Evolutionary conservation across 2,797 vertebrate species (phyloP).

Genomic region (Danio jaintianensis): DNA sequence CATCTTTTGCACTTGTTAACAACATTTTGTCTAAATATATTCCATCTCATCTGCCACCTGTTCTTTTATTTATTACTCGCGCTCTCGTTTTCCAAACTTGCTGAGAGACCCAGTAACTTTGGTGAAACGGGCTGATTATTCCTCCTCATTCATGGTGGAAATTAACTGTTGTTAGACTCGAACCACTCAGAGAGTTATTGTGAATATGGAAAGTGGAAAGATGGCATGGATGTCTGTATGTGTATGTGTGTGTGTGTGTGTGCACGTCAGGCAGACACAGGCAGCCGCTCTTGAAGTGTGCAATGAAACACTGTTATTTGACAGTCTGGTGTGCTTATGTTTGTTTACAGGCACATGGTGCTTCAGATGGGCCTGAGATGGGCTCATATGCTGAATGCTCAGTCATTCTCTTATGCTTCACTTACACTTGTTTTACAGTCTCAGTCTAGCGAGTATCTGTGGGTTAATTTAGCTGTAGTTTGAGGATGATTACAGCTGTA

Average conservation of each 20-base stretch:
- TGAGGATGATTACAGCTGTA: background rate
- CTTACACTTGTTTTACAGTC: background rate
- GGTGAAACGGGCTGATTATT: conserved; percentile 20
- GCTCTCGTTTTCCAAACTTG: conserved; percentile 12
- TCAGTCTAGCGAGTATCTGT: background rate
- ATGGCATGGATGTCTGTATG: background rate
- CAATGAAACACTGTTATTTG: conserved; percentile 13
- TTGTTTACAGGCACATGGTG: conserved; percentile 10
- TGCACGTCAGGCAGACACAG: conserved; percentile 1
- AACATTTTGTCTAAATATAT: conserved; percentile 22
- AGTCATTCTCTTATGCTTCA: background rate
- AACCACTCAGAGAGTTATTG: conserved; percentile 4
- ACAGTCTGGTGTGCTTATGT: conserved; percentile 30
- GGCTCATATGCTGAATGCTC: background rate
- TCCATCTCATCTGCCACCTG: conserved; percentile 25
- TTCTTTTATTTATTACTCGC: background rate
- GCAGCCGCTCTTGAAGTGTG: background rate
- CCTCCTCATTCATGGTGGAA: conserved; percentile 3
- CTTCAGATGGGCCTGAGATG: background rate
- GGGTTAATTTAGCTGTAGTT: conserved; percentile 22
- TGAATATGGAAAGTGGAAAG: background rate
- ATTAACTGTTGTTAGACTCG: conserved; percentile 19
- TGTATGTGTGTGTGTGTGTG: background rate
- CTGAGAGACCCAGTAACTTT: background rate
- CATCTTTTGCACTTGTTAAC: conserved; percentile 28